A percentile compares a stretch with the other conserved stretches of the same genome.
Conservation (phyloP, 2,113 vertebrate genomes). For the Eurypyga helias region DNA sequence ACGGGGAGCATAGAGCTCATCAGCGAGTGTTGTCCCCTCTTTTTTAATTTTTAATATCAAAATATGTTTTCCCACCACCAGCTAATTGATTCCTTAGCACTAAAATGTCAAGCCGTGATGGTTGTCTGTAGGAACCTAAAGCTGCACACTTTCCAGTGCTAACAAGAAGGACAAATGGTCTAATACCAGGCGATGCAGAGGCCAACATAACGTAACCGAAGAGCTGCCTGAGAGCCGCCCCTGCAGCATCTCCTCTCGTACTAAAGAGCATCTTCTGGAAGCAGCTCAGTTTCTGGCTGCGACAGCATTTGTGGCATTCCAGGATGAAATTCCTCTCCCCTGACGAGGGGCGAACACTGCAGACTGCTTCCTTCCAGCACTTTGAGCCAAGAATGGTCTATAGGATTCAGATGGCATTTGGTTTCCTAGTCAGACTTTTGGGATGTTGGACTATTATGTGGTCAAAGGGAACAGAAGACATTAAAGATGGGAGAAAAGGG, state of each 20-base stretch:
- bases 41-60: neutral
- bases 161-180: neutral
- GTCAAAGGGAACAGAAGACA: neutral
- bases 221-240: neutral
- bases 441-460: neutral
- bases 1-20: neutral
- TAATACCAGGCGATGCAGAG: neutral
- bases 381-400: neutral
- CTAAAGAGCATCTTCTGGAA: constrained; percentile 10
- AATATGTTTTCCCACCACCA: neutral
- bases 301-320: neutral
- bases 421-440: neutral
- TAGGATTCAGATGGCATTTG: neutral
- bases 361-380: neutral
- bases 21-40: neutral
- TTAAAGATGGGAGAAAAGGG: neutral
- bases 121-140: neutral
- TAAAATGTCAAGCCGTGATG: neutral
- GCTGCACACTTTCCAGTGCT: neutral
- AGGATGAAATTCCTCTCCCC: constrained; percentile 11
- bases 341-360: neutral
- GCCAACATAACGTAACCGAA: neutral
- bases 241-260: neutral
- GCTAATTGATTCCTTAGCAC: neutral
- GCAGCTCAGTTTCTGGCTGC: neutral